Conservation (phyloP, 92 coral and sea anemone species). For the Umimayanthus kanabou region DNA sequence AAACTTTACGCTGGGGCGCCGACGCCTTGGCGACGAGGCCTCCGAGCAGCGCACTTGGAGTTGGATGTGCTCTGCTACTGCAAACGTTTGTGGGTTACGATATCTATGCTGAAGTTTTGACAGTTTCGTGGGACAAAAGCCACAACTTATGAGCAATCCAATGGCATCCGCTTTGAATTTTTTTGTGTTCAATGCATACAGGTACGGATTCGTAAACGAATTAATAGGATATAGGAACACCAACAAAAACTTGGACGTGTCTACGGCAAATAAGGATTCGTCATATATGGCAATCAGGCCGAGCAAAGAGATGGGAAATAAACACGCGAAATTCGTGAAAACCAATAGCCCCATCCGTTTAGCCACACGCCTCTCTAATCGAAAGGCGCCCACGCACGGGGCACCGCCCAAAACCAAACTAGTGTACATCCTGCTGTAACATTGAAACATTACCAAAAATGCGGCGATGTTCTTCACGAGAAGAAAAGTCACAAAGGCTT, state of each 20-base stretch:
- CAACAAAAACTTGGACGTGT: constrained; percentile 78
- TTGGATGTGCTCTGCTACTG: not conserved
- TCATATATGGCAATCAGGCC: constrained; percentile 86
- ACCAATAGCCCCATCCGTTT: constrained; percentile 87
- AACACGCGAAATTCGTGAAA: constrained; percentile 83
- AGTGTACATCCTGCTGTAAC: constrained; percentile 80
- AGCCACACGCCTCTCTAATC: constrained; percentile 75
- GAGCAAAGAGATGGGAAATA: constrained; percentile 87
- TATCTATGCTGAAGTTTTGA: constrained; percentile 45
- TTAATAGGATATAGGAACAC: constrained; percentile 89
- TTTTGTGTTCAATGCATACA: constrained; percentile 82
- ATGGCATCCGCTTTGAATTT: constrained; percentile 72
- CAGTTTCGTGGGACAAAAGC: constrained; percentile 55
- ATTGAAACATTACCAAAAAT: constrained; percentile 70
- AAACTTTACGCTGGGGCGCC: not conserved
- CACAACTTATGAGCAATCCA: constrained; percentile 58
- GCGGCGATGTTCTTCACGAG: constrained; percentile 77
- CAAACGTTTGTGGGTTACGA: constrained; percentile 14
- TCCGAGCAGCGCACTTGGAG: not conserved
- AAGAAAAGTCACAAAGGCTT: constrained; percentile 76
- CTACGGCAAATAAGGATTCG: constrained; percentile 62
- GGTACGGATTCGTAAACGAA: constrained; percentile 89
- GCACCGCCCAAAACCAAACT: constrained; percentile 68
- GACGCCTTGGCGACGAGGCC: not conserved
- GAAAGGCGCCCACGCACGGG: not conserved